Base-by-base conservation (phyloP, 92 coral and sea anemone genomes). In the Pocillopora grandis region DNA sequence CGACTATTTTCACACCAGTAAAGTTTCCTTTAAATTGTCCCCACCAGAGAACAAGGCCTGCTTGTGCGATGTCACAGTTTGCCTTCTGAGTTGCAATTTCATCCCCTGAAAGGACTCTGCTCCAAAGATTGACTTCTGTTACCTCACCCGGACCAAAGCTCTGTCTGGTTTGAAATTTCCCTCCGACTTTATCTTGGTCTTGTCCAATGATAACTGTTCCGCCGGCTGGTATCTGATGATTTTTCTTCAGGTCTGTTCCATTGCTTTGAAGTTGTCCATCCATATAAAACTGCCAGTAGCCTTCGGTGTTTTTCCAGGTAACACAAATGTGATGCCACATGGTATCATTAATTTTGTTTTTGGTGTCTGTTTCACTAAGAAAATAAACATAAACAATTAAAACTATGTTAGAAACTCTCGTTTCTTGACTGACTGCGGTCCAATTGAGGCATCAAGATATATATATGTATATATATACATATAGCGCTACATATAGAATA, bases 261-360 rank as follows among this genome's bases (percentile, higher is more conserved):
- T 15, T 37, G 20, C 13, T 23, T 15, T 37, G 42, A 2, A 0
- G 62, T 37, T 20, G 27, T 1, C 78, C 78, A 74, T 74, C 36
- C 78, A 74, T 8, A 60, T 48, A 74, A 2, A 74, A 2, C 10
- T 74, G 31, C 60, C 61, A 74, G 10, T 0, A 0, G 7, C 78
- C 78, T 9, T 33, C 2, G 0, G 20, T 35, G 20, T 16, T 74
- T 15, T 42, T 17, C 78, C 78, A 74, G 17, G 31, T 74, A 13
- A 36, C 57, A 31, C 78, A 74, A 4, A 74, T 15, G 57, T 49
- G 61, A 74, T 74, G 78, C 78, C 78, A 74, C 66, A 12, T 8
- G 5, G 18, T 20, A 62, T 62, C 66, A 0, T 19, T 9, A 2
- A 62, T 62, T 10, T 60, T 42, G 8, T 0, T 0, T 42, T 8